Base-by-base conservation (phyloP, 1,140 invertebrate genomes). In the Proctacanthus coquilletti region DNA sequence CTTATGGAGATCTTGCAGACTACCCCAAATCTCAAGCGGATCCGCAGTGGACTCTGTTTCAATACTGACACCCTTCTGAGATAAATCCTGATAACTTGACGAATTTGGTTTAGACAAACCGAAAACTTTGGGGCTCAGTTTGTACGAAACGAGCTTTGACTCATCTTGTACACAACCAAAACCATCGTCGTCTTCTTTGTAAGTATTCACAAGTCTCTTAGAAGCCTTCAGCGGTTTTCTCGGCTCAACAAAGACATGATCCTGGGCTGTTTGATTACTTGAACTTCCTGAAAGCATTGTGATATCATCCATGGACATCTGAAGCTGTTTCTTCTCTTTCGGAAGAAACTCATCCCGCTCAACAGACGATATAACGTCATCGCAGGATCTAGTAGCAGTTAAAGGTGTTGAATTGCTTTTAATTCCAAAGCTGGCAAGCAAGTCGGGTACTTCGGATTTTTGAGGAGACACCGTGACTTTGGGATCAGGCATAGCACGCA, bases 91-190 rank as follows among this genome's bases (percentile, higher is more conserved):
- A 38, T 71, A 63, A 49, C 72, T 75, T 32, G 69, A 66, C 8
- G 56, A 60, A 29, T 63, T 56, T 0, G 50, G 63, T 45, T 61
- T 68, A 5, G 42, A 48, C 3, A 61, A 41, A 18, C 57, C 55
- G 41, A 68, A 74, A 5, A 72, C 69, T 56, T 74, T 74, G 1
- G 72, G 71, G 47, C 69, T 72, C 17, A 72, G 50, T 51, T 71
- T 71, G 38, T 64, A 51, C 35, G 47, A 45, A 56, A 38, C 19
- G 45, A 34, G 14, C 25, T 19, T 18, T 21, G 34, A n/a, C 11
- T 21, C 9, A n/a, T 23, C 62, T 44, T 64, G 63, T 14, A 66
- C 40, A 42, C 65, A 66, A 41, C 58, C 53, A 36, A 53, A 50
- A 17, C 64, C 61, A 20, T 44, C 41, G 4, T 42, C 35, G 31